Conservation (phyloP, 2,113 vertebrate genomes). For the Hippolais icterina region DNA sequence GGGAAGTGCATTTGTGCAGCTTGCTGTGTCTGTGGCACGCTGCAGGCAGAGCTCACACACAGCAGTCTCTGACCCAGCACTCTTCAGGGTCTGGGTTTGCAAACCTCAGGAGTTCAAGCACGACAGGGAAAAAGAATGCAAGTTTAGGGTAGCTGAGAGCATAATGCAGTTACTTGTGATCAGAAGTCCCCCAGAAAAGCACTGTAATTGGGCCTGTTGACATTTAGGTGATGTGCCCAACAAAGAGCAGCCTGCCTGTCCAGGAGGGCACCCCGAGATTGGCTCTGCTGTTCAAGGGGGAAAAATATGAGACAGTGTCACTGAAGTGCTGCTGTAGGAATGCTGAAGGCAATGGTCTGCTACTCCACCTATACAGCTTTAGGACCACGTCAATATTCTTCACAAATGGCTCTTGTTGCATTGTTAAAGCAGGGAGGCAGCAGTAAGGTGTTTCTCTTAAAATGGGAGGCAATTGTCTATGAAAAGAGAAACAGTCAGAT, state of each 20-base stretch:
- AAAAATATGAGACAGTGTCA: not conserved
- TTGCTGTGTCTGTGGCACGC: not conserved
- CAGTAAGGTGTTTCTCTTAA: not conserved
- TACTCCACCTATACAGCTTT: not conserved
- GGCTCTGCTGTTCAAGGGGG: not conserved
- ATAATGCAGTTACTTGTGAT: not conserved
- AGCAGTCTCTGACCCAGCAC: not conserved
- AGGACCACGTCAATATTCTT: not conserved
- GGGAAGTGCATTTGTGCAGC: not conserved
- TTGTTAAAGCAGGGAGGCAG: not conserved
- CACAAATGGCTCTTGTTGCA: not conserved
- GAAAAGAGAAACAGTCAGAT: not conserved
- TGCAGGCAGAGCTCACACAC: not conserved
- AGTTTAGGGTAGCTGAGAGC: not conserved
- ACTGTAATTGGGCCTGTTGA: not conserved
- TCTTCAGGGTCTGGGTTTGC: not conserved
- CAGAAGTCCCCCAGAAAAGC: not conserved
- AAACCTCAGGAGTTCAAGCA: not conserved
- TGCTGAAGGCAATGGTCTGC: not conserved
- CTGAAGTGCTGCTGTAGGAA: not conserved
- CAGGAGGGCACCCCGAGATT: not conserved
- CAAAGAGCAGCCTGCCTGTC: not conserved
- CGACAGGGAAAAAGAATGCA: not conserved
- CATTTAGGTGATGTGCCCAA: not conserved
- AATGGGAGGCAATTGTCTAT: not conserved